A percentile compares a stretch with the other conserved stretches of the same genome.
phyloP scores from a whole-genome alignment of 2,888 invertebrate genomes.

The Meiosimyza platycephala region DNA sequence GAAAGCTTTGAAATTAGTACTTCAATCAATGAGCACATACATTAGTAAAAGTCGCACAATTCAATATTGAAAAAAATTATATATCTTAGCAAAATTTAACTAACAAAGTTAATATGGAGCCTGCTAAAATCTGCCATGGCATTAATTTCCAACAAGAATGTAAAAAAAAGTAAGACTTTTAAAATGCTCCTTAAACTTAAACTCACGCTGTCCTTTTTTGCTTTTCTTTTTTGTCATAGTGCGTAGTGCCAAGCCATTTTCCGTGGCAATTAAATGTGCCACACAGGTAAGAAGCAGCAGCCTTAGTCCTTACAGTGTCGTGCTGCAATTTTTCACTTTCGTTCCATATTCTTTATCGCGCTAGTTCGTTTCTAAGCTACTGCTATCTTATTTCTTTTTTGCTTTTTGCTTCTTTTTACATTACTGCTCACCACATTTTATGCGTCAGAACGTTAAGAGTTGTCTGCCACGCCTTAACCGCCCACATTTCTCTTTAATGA shows the following conservation, averaged over 20 bases:
- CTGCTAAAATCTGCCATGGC: too few species aligned
- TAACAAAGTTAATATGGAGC: too few species aligned
- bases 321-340: slow-evolving; percentile 27
- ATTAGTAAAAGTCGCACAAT: too few species aligned
- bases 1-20: too few species aligned
- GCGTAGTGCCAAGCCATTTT: background rate
- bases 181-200: too few species aligned
- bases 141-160: too few species aligned
- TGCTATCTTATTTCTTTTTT: background rate
- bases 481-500: slow-evolving; percentile 15
- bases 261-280: slow-evolving; percentile 25
- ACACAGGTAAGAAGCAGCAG: slow-evolving; percentile 12
- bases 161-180: too few species aligned
- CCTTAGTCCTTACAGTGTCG: background rate
- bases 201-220: background rate
- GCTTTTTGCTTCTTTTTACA: slow-evolving; percentile 24
- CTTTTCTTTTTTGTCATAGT: background rate
- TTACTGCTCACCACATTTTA: background rate
- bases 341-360: slow-evolving; percentile 16
- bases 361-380: background rate
- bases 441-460: too few species aligned
- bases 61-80: too few species aligned
- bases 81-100: too few species aligned
- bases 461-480: background rate
- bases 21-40: too few species aligned